Evolutionary conservation across 2,888 invertebrate species (phyloP).

Genomic region (Oxytorus armatus): DNA sequence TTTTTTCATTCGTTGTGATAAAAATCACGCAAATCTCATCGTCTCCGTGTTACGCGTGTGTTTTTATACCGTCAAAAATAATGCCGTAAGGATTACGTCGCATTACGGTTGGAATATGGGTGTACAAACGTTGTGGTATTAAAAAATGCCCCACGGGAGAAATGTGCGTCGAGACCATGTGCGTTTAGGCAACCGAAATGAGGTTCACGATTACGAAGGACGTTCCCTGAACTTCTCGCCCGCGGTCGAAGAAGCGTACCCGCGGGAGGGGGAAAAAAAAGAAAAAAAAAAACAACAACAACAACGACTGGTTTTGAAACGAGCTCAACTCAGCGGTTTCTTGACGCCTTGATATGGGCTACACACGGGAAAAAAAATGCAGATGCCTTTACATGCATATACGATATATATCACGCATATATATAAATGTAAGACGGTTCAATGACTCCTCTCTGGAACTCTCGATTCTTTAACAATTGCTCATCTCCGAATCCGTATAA

Average conservation of each 20-base stretch:
- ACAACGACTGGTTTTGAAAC: conserved; percentile 58
- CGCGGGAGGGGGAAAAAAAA: conserved; percentile 53
- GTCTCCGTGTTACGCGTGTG: background rate
- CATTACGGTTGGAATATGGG: background rate
- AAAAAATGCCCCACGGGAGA: conserved; percentile 25
- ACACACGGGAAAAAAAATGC: conserved; percentile 53
- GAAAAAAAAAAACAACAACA: conserved; percentile 36
- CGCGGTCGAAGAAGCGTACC: conserved; percentile 49
- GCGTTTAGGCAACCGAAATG: conserved; percentile 54
- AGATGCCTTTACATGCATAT: conserved; percentile 28
- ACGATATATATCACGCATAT: too few species aligned
- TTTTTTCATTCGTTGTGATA: conserved; percentile 18
- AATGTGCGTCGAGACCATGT: conserved; percentile 24
- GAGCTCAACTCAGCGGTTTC: conserved; percentile 42
- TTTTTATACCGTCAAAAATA: background rate
- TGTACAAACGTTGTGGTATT: conserved; percentile 2
- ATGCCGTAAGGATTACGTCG: background rate
- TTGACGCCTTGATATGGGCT: conserved; percentile 53
- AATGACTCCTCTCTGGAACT: conserved; percentile 51
- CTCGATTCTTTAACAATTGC: conserved; percentile 40
- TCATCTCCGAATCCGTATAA: conserved; percentile 25
- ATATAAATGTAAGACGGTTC: conserved; percentile 37
- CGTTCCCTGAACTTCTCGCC: conserved; percentile 74
- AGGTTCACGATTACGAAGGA: conserved; percentile 72
- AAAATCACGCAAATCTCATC: conserved; percentile 12